Conservation (phyloP, 2,888 invertebrate genomes). For the Trileptium ribeirensis region DNA sequence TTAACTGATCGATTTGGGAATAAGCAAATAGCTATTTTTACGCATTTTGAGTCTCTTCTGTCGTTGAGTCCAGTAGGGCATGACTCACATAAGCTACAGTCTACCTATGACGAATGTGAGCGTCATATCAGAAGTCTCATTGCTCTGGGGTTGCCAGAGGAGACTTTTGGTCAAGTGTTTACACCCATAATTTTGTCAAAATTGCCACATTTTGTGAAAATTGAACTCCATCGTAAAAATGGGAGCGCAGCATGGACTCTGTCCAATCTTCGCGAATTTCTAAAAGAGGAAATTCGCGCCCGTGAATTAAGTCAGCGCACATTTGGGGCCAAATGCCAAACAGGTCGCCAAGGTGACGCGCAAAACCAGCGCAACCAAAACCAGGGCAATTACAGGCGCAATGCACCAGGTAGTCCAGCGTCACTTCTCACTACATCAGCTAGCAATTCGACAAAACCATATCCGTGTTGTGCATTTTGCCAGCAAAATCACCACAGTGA, state of each 20-base stretch:
- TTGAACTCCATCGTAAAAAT: constrained; percentile 11
- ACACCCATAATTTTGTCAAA: constrained; percentile 3
- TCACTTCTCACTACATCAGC: not conserved
- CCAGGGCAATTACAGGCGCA: not conserved
- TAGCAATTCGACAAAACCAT: not conserved
- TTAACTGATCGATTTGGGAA: not conserved
- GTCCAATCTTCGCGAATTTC: not conserved
- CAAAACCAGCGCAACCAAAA: not conserved
- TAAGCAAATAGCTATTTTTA: not conserved
- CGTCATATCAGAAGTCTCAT: not conserved
- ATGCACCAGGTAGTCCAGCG: not conserved
- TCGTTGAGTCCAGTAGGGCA: not conserved
- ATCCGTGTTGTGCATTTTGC: constrained; percentile 2
- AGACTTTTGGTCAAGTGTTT: constrained; percentile 3
- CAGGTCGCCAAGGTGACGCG: not conserved
- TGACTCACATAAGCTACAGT: not conserved
- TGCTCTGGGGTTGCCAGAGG: not conserved
- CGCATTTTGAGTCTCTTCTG: not conserved
- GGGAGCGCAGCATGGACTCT: not conserved
- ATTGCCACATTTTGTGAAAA: not conserved
- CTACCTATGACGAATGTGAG: constrained; percentile 5
- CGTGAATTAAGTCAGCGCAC: not conserved
- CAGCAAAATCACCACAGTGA: not conserved
- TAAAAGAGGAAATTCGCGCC: constrained; percentile 2
- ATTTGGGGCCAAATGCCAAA: not conserved